Evolutionary conservation across 1,140 invertebrate genomes (phyloP).

Genomic region (Bacillus rossius): DNA sequence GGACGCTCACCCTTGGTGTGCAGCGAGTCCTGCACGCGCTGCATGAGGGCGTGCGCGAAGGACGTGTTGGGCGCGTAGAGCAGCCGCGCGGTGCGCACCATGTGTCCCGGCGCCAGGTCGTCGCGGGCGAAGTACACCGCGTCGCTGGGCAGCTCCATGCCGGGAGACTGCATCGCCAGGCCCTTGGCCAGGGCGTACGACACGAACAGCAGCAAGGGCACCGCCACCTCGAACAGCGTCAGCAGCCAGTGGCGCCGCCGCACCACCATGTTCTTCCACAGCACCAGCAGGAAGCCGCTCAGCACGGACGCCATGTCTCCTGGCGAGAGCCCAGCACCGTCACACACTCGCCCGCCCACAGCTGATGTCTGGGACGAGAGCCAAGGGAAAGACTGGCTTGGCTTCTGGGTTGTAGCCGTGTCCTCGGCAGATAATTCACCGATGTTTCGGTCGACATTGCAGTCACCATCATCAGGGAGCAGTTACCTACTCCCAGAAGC

Average conservation of each 20-base stretch:
- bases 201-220: slow-evolving; percentile 36
- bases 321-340: too few species aligned
- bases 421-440: too few species aligned
- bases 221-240: slow-evolving; percentile 37
- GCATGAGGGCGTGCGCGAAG: not conserved
- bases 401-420: too few species aligned
- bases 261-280: slow-evolving; percentile 43
- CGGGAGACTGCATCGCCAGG: slow-evolving; percentile 27
- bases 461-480: too few species aligned
- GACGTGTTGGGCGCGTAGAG: not conserved
- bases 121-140: not conserved
- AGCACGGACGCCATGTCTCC: too few species aligned
- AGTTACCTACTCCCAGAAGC: too few species aligned
- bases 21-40: not conserved
- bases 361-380: too few species aligned
- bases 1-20: not conserved
- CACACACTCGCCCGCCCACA: too few species aligned
- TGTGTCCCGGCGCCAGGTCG: not conserved
- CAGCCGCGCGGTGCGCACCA: not conserved
- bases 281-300: slow-evolving; percentile 20
- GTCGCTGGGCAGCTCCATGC: not conserved
- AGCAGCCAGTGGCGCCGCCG: slow-evolving; percentile 40
- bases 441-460: too few species aligned
- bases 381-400: too few species aligned
- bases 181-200: slow-evolving; percentile 46